Percentiles rank a stretch among this genome's conserved stretches.
Conservation (phyloP, 2,888 invertebrate genomes). For the Chymomyza procnemis region DNA sequence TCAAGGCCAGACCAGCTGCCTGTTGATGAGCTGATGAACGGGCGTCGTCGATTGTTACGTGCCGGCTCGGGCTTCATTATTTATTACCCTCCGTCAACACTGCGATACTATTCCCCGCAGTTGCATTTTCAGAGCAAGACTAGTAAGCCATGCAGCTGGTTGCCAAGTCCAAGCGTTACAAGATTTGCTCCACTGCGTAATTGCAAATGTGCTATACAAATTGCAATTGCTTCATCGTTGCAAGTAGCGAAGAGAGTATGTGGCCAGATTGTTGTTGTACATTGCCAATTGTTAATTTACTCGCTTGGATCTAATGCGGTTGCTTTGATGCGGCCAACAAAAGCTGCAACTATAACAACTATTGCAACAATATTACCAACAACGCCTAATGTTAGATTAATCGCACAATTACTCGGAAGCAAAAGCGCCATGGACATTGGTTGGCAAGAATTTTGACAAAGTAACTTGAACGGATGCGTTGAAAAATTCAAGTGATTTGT, state of each 20-base stretch:
- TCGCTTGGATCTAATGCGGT: conserved; percentile 22
- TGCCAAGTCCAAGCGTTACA: neutral
- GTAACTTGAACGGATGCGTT: conserved; percentile 22
- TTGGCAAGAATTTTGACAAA: conserved; percentile 62
- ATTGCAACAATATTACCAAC: neutral
- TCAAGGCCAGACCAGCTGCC: conserved; percentile 43
- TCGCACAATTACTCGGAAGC: conserved; percentile 52
- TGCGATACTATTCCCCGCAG: neutral
- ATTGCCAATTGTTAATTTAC: conserved; percentile 68
- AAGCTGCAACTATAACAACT: neutral
- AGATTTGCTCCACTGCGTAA: conserved; percentile 31
- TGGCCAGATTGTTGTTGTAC: conserved; percentile 27
- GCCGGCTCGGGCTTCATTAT: conserved; percentile 49
- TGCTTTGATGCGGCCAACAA: conserved; percentile 22
- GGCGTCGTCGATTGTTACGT: conserved; percentile 48
- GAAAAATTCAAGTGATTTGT: conserved; percentile 59
- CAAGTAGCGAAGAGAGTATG: neutral
- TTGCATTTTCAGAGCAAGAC: conserved; percentile 23
- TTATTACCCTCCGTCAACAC: conserved; percentile 31
- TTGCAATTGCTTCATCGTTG: conserved; percentile 40
- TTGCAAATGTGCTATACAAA: conserved; percentile 54
- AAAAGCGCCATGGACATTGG: conserved; percentile 6
- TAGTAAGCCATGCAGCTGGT: conserved; percentile 22
- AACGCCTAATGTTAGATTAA: conserved; percentile 53
- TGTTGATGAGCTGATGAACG: conserved; percentile 43